A percentile compares a stretch with the other conserved stretches of the same genome.
phyloP scores from a whole-genome alignment of 2,113 vertebrate species.

The Tyrannus savana region DNA sequence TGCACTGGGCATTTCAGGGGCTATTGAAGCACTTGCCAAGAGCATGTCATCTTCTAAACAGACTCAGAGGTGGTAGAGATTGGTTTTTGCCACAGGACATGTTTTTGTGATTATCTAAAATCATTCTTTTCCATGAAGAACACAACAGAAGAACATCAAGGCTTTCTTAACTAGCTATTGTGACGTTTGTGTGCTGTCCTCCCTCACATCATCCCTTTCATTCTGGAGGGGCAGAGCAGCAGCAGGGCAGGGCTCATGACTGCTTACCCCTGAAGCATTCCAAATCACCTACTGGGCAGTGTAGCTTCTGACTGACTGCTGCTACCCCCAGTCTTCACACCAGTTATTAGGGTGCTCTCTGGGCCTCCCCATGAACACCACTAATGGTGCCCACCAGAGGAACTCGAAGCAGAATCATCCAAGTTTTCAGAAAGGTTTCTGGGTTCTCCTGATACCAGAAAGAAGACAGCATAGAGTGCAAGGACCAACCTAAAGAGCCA shows the following conservation, averaged over 20 bases:
- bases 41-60: constrained; percentile 18
- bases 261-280: background rate
- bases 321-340: background rate
- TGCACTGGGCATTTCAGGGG: constrained; percentile 56
- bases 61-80: background rate
- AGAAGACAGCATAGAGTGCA: background rate
- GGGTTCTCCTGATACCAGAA: background rate
- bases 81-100: background rate
- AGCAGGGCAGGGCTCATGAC: background rate
- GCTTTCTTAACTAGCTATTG: background rate
- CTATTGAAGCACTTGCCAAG: constrained; percentile 64
- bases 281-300: background rate
- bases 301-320: background rate
- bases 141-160: background rate
- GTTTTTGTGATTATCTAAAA: constrained; percentile 14
- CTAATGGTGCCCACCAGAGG: background rate
- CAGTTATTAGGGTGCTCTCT: background rate
- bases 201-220: background rate
- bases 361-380: background rate
- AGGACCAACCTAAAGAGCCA: background rate
- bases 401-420: background rate
- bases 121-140: background rate
- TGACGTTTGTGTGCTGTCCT: background rate
- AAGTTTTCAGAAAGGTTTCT: background rate
- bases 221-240: accelerated